Base-by-base conservation (phyloP, 2,888 invertebrate species). In the Pammene aurita region DNA sequence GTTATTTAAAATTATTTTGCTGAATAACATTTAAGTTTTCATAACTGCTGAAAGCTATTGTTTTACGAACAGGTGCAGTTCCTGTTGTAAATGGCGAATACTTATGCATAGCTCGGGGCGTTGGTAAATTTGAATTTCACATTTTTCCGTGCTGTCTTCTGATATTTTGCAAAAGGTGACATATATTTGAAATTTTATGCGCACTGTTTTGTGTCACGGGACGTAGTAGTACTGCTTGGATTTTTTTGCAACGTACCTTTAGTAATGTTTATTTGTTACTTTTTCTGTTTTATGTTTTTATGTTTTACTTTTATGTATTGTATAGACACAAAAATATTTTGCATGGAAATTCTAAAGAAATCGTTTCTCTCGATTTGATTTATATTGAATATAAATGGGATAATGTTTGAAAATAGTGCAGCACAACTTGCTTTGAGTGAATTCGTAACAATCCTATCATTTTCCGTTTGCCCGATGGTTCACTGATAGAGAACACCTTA, bases 11-110 rank as follows among this genome's bases (percentile, higher is more conserved):
- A 76, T 80, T 78, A 74, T 73, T 76, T 77, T 74, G 75, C 71
- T 73, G 69, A 57, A 64, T 71, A 74, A 73, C 79, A 76, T 79
- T 80, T 79, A 77, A 78, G 78, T 79, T 79, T 74, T 76, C 77
- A 78, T 79, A 78, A 78, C 64, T 10, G 60, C 35, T 71, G 68
- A 67, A 67, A 71, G 69, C 71, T 72, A 74, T 76, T 72, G 73
- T 75, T 72, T 71, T 62, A 74, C 64, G 72, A 56, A 66, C 66
- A 60, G 70, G 70, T 70, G 69, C 67, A 67, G 71, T 71, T 70
- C 72, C 66, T 67, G 56, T 42, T 52, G 52, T 42, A 65, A 69
- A 65, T 65, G 60, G 46, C 16, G 69, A 35, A 65, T 69, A 69
- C 57, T 60, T 65, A 60, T 69, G 69, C 69, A 65, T 48, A 48